Evolutionary conservation across 2,113 vertebrate species (phyloP).

Genomic region (Callipepla squamata): DNA sequence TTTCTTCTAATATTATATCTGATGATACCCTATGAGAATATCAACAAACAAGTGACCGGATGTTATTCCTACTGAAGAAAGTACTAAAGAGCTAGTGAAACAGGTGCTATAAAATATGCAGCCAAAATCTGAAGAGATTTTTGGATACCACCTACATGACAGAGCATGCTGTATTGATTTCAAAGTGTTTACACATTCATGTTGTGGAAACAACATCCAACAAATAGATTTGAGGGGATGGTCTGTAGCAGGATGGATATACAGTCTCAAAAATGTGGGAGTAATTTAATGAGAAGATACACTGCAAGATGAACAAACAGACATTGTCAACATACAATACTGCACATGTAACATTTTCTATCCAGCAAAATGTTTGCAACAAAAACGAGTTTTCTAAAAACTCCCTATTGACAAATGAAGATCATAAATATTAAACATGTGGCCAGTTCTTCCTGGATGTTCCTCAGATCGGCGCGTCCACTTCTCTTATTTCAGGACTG

Average conservation of each 20-base stretch:
- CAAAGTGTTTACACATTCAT: conserved; percentile 7
- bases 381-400: conserved; percentile 12
- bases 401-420: not conserved
- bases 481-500: not conserved
- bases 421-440: not conserved
- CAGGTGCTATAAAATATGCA: conserved; percentile 36
- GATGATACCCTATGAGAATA: not conserved
- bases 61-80: conserved; percentile 8
- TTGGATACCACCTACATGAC: conserved; percentile 52
- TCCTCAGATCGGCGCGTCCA: not conserved
- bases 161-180: conserved; percentile 31
- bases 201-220: not conserved
- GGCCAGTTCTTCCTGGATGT: not conserved
- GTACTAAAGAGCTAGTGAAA: conserved; percentile 28
- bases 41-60: not conserved
- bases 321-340: not conserved
- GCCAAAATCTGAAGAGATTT: conserved; percentile 50
- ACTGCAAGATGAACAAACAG: not conserved
- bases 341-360: not conserved
- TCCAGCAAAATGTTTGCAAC: not conserved
- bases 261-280: not conserved
- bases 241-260: not conserved
- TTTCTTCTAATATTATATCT: not conserved
- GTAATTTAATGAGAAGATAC: not conserved
- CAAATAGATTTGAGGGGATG: conserved; percentile 15